Base-by-base conservation (phyloP, 2,888 invertebrate species). In the Ditylenchus weischeri region DNA sequence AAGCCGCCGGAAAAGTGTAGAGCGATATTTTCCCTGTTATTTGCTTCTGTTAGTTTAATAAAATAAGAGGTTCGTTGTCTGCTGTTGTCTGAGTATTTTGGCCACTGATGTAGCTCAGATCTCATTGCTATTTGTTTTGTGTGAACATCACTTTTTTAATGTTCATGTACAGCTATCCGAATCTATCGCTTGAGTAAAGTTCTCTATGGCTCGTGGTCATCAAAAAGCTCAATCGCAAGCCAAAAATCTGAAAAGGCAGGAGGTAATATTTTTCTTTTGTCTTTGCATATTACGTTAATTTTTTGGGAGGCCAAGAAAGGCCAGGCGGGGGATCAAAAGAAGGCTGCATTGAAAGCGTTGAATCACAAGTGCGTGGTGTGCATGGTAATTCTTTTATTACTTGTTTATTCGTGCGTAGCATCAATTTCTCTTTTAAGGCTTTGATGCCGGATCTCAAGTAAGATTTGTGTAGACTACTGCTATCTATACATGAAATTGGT, bases 171-270 rank as follows among this genome's bases (percentile, higher is more conserved):
- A 43, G 43, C 43, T 43, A 13, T 15, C 43, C 15, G 8, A 43
- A 43, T 43, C 43, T 43, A 43, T 43, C 15, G 13, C 15, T 43
- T 43, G 43, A 43, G 43, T 43, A 15, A 10, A 29, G 15, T 1
- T 23, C 50, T 48, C 57, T 69, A 98, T 98, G 98, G 96, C 98
- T 83, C 90, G 98, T 79, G 96, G 96, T 82, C 96, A 96, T 82
- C 96, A 98, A 85, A 98, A 98, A 86, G 87, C 93, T 68, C 96
- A 96, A 86, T 94, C 95, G 13, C 96, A 98, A 86, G 92, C 92
- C 36, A 96, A 95, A 86, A 91, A 91, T 72, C 90, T 90, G 57
- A 93, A 94, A 84, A 94, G 91, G 84, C 87, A 88, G 79, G 74
- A 73, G 43, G 73, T 63, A 18, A 11, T 21, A 11, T 36, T 64